Base-by-base conservation (phyloP, 2,888 invertebrate species). In the Schizaphis graminum region DNA sequence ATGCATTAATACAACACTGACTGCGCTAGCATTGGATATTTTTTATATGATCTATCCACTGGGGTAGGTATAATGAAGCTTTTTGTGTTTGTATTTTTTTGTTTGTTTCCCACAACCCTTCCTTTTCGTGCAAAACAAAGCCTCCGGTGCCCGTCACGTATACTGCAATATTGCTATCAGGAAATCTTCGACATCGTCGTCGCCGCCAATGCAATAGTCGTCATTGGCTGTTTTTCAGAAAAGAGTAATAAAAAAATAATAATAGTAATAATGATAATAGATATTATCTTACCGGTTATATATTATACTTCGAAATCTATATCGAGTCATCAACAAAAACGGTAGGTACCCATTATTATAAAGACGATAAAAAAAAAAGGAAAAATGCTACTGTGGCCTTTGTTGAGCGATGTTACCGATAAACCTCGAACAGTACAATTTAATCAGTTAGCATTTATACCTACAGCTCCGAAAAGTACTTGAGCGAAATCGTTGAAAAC, bases 91-190 rank as follows among this genome's bases (percentile, higher is more conserved):
- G 26, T 91, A 41, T 77, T 85, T 91, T 91, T 85, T 56, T 56
- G 85, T 92, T 61, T 77, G 67, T 77, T 93, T 93, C 92, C 88
- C 67, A 89, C 44, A 93, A 93, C 92, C 92, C 92, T 93, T 92
- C 49, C 49, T 44, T 77, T 77, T 53, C 49, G 88, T 21, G 56
- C 89, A n/a, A 93, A 89, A 93, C 88, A 93, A 93, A 92, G 28
- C 87, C 35, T 61, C 24, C 61, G 86, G 77, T 41, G 84, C 44
- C 47, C 53, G n/a, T 26, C 2, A 44, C 10, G n/a, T 61, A 57
- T 28, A 44, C 57, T 87, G 87, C 87, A 35, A 85, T n/a, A 28
- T 35, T 67, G 41, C 44, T 67, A 67, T 92, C 92, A n/a, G 67
- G 21, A 88, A 92, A 92, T 92, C 92, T 92, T 47, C 67, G 35